Evolutionary conservation across 1,140 invertebrate species (phyloP), one percentile per base, ranked within the genome.

Genomic region (Euura saliciscinereae): DNA sequence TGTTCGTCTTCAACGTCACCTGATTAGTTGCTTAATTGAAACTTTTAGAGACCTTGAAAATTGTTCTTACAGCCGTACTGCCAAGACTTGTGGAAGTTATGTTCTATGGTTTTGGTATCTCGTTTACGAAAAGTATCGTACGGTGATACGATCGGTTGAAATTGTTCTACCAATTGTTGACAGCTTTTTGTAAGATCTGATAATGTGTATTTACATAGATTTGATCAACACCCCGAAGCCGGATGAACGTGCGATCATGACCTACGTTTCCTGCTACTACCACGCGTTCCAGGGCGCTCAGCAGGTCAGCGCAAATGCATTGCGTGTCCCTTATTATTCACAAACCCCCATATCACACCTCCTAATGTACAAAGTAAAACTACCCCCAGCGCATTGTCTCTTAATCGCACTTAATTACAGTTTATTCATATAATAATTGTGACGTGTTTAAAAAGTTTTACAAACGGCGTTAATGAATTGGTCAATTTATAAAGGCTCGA

Each of bases 201-300:
- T 67, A 68, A 73, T 71, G 28, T 65, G 67, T 68, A 72, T 83
- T 78, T 71, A 72, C 28, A 77, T 93, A 98, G 97, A 98, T 94
- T 92, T 98, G 91, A 97, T 98, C 91, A 97, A 98, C 92, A 98
- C 95, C 81, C 95, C 96, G 81, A 98, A 98, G 90, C 97, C 97
- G 84, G 97, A 98, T 89, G 97, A 98, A 91, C 94, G 97, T 89
- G 97, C 97, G 85, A 96, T 98, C 87, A 98, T 98, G 97, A 98
- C 97, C 84, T 98, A 98, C 88, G 97, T 98, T 87, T 98, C 97
- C 87, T 98, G 97, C 92, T 98, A 97, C 92, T 98, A 98, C 91
- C 97, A 98, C 90, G 97, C 97, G 87, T 98, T 98, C 94, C 96
- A 98, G 91, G 97, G 96, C 89, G 96, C 96, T 82, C 96, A 97